Evolutionary conservation across 1,140 invertebrate species (phyloP), one percentile per base, ranked within the genome.

Genomic region (Trissolcus basalis): DNA sequence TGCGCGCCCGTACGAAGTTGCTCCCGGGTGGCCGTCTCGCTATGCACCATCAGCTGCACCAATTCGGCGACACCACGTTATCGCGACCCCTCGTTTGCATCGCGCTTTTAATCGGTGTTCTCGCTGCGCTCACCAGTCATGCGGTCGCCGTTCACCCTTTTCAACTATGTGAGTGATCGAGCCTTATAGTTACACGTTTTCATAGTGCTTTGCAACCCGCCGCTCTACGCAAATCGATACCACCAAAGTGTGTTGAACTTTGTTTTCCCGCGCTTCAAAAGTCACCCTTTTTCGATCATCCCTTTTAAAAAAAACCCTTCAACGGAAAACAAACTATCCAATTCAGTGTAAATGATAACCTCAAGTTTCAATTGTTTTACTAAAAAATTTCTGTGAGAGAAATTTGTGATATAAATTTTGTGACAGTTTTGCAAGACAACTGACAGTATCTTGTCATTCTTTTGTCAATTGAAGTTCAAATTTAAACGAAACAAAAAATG

Each of bases 241-340:
- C 70, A 33, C 44, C 53, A 45, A 65, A 65, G 70, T 60, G 59
- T 72, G 69, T 72, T 72, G 60, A 72, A 72, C 69, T 64, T 59
- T 58, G 60, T 27, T 53, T 72, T 59, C 35, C 69, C 68, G 45
- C 58, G 10, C 6, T 8, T 19, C 44, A 49, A 61, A 70, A 67
- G 44, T 9, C 12, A 5, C 43, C n/a, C 43, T 13, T 12, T n/a
- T 11, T n/a, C 3, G 36, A 27, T 27, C 19, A n/a, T n/a, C n/a
- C n/a, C n/a, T n/a, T n/a, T n/a, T n/a, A n/a, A n/a, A n/a, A n/a
- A n/a, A n/a, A n/a, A n/a, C n/a, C n/a, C n/a, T n/a, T n/a, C n/a
- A n/a, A n/a, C n/a, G n/a, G n/a, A n/a, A n/a, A n/a, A n/a, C n/a
- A n/a, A n/a, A n/a, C n/a, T n/a, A n/a, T n/a, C 19, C 6, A 1